Percentiles rank a stretch among this genome's conserved stretches.
These are phyloP conservation scores for Archaeoteleia sp. DNA, from an alignment of 2,888 invertebrate species.

Conservation along the genomic window DNA sequence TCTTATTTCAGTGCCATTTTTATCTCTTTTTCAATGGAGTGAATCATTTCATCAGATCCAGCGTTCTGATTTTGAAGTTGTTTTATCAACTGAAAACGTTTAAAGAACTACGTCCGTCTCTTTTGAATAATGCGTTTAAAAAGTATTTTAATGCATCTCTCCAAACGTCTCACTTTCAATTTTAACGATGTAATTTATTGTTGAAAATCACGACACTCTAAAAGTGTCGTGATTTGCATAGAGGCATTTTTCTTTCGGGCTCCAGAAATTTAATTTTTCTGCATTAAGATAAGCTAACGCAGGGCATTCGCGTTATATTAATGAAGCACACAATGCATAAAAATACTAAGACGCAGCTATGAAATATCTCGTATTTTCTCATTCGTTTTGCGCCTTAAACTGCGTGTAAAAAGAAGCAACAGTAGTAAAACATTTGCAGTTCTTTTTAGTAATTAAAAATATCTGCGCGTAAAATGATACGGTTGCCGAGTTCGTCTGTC, in stretches of 20 bases:
- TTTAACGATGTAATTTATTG: constrained; percentile 15
- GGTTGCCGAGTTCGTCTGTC: constrained; percentile 46
- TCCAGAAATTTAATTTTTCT: constrained; percentile 6
- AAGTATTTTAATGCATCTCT: constrained; percentile 6
- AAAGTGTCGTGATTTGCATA: background rate
- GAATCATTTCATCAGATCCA: too few species aligned
- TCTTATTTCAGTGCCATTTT: background rate
- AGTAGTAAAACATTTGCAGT: constrained; percentile 57
- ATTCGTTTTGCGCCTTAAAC: constrained; percentile 6
- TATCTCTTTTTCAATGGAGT: too few species aligned
- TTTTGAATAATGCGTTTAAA: constrained; percentile 10
- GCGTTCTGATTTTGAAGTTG: constrained; percentile 11
- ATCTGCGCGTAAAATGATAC: constrained; percentile 63
- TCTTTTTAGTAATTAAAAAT: constrained; percentile 61
- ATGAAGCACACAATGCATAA: constrained; percentile 6
- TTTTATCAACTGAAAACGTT: constrained; percentile 13
- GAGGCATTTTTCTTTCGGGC: background rate
- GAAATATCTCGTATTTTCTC: constrained; percentile 1
- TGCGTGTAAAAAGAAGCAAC: constrained; percentile 12
- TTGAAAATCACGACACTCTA: constrained; percentile 17
- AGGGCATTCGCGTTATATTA: constrained; percentile 9
- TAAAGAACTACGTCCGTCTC: constrained; percentile 28
- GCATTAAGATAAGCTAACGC: background rate
- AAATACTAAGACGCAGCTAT: background rate
- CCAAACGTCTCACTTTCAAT: constrained; percentile 25